Conservation (phyloP, 2,888 invertebrate species). For the Scaptomyza reducta region DNA sequence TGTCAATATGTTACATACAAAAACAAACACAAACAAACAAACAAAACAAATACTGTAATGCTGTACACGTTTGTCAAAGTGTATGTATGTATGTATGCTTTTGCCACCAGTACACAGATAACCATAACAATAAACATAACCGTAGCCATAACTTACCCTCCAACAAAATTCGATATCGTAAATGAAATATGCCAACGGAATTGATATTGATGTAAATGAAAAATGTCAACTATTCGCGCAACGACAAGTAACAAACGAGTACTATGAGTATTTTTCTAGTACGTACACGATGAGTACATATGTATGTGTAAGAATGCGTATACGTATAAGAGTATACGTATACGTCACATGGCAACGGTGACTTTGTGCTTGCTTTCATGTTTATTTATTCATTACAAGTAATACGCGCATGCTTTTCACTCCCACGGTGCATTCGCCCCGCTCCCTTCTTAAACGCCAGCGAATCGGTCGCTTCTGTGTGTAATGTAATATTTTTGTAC, state of each 20-base stretch:
- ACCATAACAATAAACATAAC: conserved; percentile 52
- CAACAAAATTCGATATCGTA: conserved; percentile 7
- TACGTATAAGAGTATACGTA: not conserved
- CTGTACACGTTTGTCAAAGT: not conserved
- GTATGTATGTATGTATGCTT: conserved; percentile 37
- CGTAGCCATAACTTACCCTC: conserved; percentile 24
- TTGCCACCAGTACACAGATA: conserved; percentile 26
- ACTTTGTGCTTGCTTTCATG: conserved; percentile 43
- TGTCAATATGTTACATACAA: conserved; percentile 64
- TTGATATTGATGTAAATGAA: conserved; percentile 77
- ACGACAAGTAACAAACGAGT: conserved; percentile 18
- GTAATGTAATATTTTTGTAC: conserved; percentile 68
- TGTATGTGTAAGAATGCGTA: not conserved
- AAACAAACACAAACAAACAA: not conserved
- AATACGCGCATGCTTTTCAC: conserved; percentile 52
- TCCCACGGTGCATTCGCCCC: not conserved
- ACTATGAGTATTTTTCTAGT: conserved; percentile 5
- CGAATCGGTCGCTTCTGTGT: conserved; percentile 8
- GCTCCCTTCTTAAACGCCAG: not conserved
- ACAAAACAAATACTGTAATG: not conserved
- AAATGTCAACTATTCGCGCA: conserved; percentile 75
- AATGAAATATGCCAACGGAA: conserved; percentile 62
- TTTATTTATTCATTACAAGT: conserved; percentile 76
- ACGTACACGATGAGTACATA: not conserved
- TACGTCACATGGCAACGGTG: conserved; percentile 4